Conservation (phyloP, 1,140 invertebrate species). For the Steinernema khuongi region DNA sequence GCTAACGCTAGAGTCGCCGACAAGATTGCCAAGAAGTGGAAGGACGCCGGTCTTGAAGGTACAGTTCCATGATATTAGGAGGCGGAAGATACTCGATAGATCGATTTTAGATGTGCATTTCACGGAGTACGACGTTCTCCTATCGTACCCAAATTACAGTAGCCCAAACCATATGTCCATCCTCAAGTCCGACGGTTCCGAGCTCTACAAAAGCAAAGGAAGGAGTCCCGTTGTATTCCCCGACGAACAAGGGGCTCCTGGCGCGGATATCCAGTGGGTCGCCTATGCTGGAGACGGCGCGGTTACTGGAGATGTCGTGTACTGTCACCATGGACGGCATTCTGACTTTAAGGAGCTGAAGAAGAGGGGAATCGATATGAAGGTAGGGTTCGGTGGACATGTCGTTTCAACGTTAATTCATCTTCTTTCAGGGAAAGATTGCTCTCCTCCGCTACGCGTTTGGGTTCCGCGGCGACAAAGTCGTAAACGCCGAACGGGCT, state of each 20-base stretch:
- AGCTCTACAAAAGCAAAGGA: conserved; percentile 41
- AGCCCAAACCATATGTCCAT: conserved; percentile 50
- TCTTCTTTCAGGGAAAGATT: conserved; percentile 48
- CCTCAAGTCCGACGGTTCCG: conserved; percentile 30
- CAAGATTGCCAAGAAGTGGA: conserved; percentile 46
- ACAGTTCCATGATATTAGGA: not conserved
- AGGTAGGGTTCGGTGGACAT: no score
- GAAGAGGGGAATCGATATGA: no score
- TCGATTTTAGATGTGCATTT: conserved; percentile 51
- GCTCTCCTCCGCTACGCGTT: conserved; percentile 48
- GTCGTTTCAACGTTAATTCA: no score
- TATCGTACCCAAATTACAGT: conserved; percentile 51
- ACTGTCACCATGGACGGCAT: conserved; percentile 44
- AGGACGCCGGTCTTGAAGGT: conserved; percentile 49
- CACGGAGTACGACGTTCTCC: conserved; percentile 51
- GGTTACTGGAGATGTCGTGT: conserved; percentile 48
- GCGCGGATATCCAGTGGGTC: conserved; percentile 53
- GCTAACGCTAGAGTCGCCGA: conserved; percentile 50
- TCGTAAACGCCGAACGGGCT: conserved; percentile 36
- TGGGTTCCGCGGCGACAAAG: conserved; percentile 50
- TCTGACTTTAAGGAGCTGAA: conserved; percentile 49
- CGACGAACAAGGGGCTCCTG: conserved; percentile 44
- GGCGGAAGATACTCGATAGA: not conserved
- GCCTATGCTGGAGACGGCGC: conserved; percentile 48
- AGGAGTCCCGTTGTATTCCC: conserved; percentile 45